Evolutionary conservation across 1,140 invertebrate genomes (phyloP).

Genomic region (Ladona fulva): DNA sequence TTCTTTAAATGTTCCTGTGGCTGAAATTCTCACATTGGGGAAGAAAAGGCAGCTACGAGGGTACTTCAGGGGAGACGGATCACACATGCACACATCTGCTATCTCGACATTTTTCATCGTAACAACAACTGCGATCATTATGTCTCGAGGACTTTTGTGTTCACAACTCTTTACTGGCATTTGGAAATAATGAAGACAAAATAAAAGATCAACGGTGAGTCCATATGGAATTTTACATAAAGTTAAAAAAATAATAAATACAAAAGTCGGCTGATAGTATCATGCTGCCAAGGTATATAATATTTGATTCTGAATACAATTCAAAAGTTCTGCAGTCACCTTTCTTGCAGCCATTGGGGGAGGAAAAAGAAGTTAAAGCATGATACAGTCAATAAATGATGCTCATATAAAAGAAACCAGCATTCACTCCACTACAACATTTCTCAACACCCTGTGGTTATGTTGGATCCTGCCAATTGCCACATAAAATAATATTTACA

Average conservation of each 20-base stretch:
- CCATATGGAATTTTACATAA: neutral
- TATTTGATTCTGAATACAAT: no score
- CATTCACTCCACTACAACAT: neutral
- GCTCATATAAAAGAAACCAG: neutral
- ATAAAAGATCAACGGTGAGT: neutral
- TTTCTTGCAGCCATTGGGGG: no score
- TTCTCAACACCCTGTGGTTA: neutral
- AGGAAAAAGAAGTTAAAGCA: no score
- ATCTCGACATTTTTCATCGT: no score
- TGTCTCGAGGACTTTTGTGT: neutral
- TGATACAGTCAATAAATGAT: neutral
- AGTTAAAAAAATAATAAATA: conserved; percentile 6
- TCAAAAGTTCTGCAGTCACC: no score
- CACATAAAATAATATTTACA: neutral
- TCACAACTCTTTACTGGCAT: neutral
- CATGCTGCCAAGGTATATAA: no score
- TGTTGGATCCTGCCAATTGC: neutral
- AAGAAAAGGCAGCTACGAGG: no score
- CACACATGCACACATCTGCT: no score
- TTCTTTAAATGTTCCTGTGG: no score
- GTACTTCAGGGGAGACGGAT: no score
- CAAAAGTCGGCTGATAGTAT: neutral
- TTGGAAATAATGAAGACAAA: neutral
- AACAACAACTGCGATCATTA: neutral
- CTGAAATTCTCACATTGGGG: no score